Evolutionary conservation across 1,140 invertebrate species (phyloP), one percentile per base, ranked within the genome.

Genomic region (Eriosoma lanigerum): DNA sequence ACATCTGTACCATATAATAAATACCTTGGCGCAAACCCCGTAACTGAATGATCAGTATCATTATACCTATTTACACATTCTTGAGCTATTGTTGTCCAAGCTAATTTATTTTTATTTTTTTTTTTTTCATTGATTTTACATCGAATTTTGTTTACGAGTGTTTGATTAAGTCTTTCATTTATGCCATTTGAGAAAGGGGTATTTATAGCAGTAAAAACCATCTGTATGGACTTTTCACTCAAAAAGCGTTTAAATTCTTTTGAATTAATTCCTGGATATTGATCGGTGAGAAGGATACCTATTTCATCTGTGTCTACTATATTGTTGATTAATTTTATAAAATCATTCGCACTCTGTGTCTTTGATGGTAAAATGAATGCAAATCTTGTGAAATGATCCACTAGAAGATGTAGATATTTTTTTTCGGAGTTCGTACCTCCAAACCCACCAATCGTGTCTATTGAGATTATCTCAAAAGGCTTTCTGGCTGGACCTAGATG

Each of bases 391-490:
- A 82, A 83, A 60, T 83, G 83, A 58, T 83, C 82, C 12, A 83
- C 83, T 48, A 84, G 50, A 21, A 84, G 64, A 75, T 83, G 83
- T 24, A 83, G 32, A 68, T 83, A 84, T 78, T 75, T 82, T 82
- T 83, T 76, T 82, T 78, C n/a, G 48, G 82, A 83, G 32, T 17
- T 52, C 17, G 21, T 19, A 54, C 52, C 73, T 17, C 83, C 82
- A 66, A 84, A 84, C n/a, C 84, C 84, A 15, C 83, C 83, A 73
- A 84, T 82, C 5, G 83, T 83, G 60, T 84, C 83, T 56, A 85
- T 82, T 24, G 82, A 83, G 26, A 86, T 82, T 81, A 86, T 54
- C 84, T 85, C 82, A 84, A 85, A 84, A 83, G 85, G 81, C 84
- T 84, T 32, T 84, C 82, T 80, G 81, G 83, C 81, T 84, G 83